A percentile compares a stretch with the other conserved stretches of the same genome.
Conservation (phyloP, 2,888 invertebrate genomes). For the Nymphalis urticae region DNA sequence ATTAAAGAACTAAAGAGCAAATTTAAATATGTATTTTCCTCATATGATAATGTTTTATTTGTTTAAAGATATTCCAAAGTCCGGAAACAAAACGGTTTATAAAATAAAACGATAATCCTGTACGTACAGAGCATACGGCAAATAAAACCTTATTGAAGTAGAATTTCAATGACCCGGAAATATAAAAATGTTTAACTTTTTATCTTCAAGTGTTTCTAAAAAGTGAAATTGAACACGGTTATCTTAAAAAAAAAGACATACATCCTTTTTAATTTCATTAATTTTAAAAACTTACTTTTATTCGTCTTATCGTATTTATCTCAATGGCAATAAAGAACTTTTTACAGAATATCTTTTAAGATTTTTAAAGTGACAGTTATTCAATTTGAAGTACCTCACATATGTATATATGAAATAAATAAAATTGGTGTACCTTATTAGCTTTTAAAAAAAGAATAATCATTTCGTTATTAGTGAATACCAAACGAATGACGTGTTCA, state of each 20-base stretch:
- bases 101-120: slow-evolving; percentile 3
- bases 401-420: neutral
- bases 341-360: neutral
- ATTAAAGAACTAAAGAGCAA: neutral
- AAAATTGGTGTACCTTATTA: neutral
- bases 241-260: neutral
- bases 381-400: neutral
- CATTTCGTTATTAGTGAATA: slow-evolving; percentile 65
- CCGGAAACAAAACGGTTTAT: neutral
- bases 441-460: slow-evolving; percentile 13
- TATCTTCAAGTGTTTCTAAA: slow-evolving; percentile 20
- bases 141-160: slow-evolving; percentile 14
- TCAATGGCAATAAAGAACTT: neutral
- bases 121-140: neutral
- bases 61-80: neutral
- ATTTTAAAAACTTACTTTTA: too few species aligned
- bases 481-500: slow-evolving; percentile 66
- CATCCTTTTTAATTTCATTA: neutral
- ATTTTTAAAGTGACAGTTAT: neutral
- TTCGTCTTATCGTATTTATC: too few species aligned
- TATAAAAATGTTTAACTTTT: slow-evolving; percentile 13
- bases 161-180: slow-evolving; percentile 21
- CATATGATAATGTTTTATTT: neutral
- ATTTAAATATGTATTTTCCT: neutral
- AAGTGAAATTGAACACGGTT: slow-evolving; percentile 15